Evolutionary conservation across 1,140 invertebrate species (phyloP).

Genomic region (Monochamus saltuarius): DNA sequence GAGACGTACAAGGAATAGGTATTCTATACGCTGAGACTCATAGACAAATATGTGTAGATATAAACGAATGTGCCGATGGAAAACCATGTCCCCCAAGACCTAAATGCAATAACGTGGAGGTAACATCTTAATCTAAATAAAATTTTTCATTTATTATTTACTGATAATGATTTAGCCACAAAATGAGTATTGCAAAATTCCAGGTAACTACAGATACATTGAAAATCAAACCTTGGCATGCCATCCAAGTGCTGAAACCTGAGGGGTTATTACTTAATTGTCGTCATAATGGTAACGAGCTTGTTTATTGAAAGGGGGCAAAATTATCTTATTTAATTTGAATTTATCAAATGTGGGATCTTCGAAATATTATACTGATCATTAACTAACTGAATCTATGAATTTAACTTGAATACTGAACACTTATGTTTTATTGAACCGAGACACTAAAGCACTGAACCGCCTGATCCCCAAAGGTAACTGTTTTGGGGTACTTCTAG

Average conservation of each 20-base stretch:
- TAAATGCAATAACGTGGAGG: constrained; percentile 75
- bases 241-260: constrained; percentile 54
- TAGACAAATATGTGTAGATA: constrained; percentile 78
- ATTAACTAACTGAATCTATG: too few species aligned
- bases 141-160: constrained; percentile 2
- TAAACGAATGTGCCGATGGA: constrained; percentile 81
- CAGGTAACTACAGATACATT: constrained; percentile 57
- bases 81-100: constrained; percentile 79
- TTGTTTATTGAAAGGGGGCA: too few species aligned
- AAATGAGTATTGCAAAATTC: constrained; percentile 7
- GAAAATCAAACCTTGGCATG: constrained; percentile 76
- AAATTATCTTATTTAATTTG: too few species aligned
- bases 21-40: constrained; percentile 63
- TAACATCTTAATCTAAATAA: constrained; percentile 42
- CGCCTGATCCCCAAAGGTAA: too few species aligned
- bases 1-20: constrained; percentile 65
- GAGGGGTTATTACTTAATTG: too few species aligned
- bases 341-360: too few species aligned
- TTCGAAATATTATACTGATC: too few species aligned
- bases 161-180: not conserved
- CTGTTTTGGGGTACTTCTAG: too few species aligned
- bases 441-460: too few species aligned
- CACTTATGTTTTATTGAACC: too few species aligned
- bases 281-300: too few species aligned
- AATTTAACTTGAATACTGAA: too few species aligned